Base-by-base conservation (phyloP, 2,797 vertebrate genomes). In the Eulemur mongoz region DNA sequence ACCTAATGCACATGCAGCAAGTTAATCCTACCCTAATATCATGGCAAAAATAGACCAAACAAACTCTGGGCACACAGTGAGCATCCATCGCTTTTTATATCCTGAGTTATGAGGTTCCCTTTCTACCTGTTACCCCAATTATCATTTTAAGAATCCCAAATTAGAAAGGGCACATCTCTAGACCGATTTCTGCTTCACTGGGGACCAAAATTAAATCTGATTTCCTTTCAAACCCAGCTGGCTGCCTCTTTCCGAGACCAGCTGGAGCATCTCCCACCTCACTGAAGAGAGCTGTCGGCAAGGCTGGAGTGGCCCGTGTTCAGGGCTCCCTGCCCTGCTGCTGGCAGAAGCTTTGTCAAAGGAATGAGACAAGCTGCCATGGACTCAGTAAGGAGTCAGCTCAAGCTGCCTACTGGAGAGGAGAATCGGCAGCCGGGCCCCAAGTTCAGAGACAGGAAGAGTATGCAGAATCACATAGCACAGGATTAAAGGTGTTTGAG, bases 171-270 rank as follows among this genome's bases (percentile, higher is more conserved):
- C 3, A 20, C 22, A 35, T 89, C 88, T 87, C 65, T 81, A 83
- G 81, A 89, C 20, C 25, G 14, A 59, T 86, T 96, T 94, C n/a
- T 65, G 43, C 50, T 96, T 94, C 73, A 73, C 12, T 48, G n/a
- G n/a, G 89, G 78, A 86, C 86, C 48, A 38, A 73, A 63, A 76
- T 89, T 35, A 94, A 96, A 89, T 91, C 92, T 82, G 89, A 38
- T 91, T 90, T 83, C 43, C 30, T 88, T 95, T 91, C 92, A 75
- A 78, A 54, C 25, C 59, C 91, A 94, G 85, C 75, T 95, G 91
- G 85, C 69, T 97, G 45, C 7, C 38, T 94, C 85, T 93, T 94
- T 63, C 82, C 17, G 14, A 0, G 23, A 83, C 65, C 70, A 91
- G 79, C 92, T 94, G 91, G 82, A 86, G 3, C 48, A 32, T 61